Conservation (phyloP, 2,888 invertebrate species). For the Eustalomyia histrio region DNA sequence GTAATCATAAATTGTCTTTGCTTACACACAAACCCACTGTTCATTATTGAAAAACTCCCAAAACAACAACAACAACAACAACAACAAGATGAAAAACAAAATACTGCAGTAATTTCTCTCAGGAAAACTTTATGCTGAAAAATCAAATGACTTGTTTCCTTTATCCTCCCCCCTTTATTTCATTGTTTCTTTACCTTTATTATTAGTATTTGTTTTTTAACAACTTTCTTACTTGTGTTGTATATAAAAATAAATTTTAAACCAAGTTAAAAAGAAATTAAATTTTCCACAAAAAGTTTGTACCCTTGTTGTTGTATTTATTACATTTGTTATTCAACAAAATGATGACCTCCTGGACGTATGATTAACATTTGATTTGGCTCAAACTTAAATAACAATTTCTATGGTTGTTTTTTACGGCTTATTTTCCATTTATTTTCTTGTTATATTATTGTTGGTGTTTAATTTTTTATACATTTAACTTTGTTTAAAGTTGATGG, state of each 20-base stretch:
- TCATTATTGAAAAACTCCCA: not conserved
- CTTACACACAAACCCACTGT: not conserved
- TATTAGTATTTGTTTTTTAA: too few species aligned
- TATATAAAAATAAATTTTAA: conserved; percentile 41
- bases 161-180: not conserved
- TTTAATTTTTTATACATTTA: not conserved
- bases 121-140: conserved; percentile 38
- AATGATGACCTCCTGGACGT: conserved; percentile 54
- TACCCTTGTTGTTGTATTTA: conserved; percentile 7
- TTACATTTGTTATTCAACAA: conserved; percentile 27
- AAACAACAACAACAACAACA: not conserved
- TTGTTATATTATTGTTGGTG: conserved; percentile 17
- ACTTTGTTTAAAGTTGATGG: conserved; percentile 34
- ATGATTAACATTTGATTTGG: conserved; percentile 63
- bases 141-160: conserved; percentile 29
- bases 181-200: not conserved
- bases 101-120: conserved; percentile 42
- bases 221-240: not conserved
- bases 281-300: conserved; percentile 32
- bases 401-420: conserved; percentile 44
- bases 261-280: conserved; percentile 50
- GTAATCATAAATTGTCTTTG: conserved; percentile 17
- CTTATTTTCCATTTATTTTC: conserved; percentile 20
- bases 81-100: conserved; percentile 8
- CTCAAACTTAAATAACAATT: conserved; percentile 53